phyloP scores from a whole-genome alignment of 2,113 vertebrate species.

The Upupa epops region DNA sequence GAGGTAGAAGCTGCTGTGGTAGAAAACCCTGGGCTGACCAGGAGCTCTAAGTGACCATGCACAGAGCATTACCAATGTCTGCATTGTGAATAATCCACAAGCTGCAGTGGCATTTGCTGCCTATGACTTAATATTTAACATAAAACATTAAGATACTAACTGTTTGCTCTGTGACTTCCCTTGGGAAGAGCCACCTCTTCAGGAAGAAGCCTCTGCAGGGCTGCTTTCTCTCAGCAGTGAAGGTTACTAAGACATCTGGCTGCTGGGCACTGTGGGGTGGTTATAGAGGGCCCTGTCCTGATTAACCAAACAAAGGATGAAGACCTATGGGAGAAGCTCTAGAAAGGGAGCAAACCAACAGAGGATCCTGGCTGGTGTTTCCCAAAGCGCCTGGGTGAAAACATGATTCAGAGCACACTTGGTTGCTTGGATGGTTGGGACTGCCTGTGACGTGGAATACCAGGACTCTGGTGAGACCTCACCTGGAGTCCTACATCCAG shows the following conservation, averaged over 20 bases:
- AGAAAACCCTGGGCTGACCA: background rate
- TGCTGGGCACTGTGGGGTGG: background rate
- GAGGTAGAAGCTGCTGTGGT: background rate
- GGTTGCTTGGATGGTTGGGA: background rate
- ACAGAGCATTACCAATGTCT: background rate
- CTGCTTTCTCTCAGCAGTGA: background rate
- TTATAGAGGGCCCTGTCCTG: background rate
- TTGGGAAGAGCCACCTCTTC: background rate
- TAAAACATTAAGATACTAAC: no score
- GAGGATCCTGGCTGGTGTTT: rapidly evolving
- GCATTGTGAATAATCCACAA: background rate
- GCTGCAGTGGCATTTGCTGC: background rate
- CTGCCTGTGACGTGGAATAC: background rate
- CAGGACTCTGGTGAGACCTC: background rate
- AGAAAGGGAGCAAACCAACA: background rate
- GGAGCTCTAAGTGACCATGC: background rate
- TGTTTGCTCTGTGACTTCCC: background rate
- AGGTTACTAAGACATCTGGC: background rate
- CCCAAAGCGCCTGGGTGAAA: background rate
- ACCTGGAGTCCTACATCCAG: no score
- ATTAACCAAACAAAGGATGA: background rate
- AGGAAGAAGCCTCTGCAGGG: background rate
- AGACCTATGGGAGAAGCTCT: background rate
- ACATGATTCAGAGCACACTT: background rate
- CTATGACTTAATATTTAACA: no score